phyloP scores from a whole-genome alignment of 2,113 vertebrate genomes.

The Isurus oxyrinchus region DNA sequence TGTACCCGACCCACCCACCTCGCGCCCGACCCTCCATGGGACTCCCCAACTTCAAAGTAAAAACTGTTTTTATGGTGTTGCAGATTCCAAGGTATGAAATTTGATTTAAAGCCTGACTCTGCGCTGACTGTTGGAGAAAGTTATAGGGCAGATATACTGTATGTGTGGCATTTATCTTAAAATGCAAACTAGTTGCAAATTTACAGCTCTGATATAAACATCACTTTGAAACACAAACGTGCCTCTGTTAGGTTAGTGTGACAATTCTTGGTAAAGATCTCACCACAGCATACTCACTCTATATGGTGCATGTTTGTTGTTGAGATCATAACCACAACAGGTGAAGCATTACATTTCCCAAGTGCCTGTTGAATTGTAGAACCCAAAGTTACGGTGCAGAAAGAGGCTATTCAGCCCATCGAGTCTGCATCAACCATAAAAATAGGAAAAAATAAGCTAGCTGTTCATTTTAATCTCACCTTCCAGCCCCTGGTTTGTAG shows the following conservation, averaged over 20 bases:
- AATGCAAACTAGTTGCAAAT: slow-evolving; percentile 33
- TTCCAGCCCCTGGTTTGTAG: too few relatives aligned
- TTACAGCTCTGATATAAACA: background rate
- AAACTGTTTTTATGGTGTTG: background rate
- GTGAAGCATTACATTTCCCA: background rate
- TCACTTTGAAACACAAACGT: background rate
- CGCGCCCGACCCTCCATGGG: too few relatives aligned
- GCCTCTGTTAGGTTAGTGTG: background rate
- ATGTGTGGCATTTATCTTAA: background rate
- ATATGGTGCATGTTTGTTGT: background rate
- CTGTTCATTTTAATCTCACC: too few relatives aligned
- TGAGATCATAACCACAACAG: slow-evolving; percentile 5
- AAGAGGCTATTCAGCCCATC: too few relatives aligned
- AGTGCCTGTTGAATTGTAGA: background rate
- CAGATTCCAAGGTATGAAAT: background rate
- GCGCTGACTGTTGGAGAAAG: background rate
- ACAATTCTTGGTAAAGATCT: background rate
- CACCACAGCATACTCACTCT: background rate
- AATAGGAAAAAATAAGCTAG: too few relatives aligned
- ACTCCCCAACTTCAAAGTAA: background rate
- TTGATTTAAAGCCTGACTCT: background rate
- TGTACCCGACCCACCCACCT: too few relatives aligned
- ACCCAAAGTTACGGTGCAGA: too few relatives aligned
- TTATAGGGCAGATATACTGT: background rate
- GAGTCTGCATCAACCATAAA: too few relatives aligned